Evolutionary conservation across 2,888 invertebrate genomes (phyloP).

Genomic region (Oxystoma pomonae): DNA sequence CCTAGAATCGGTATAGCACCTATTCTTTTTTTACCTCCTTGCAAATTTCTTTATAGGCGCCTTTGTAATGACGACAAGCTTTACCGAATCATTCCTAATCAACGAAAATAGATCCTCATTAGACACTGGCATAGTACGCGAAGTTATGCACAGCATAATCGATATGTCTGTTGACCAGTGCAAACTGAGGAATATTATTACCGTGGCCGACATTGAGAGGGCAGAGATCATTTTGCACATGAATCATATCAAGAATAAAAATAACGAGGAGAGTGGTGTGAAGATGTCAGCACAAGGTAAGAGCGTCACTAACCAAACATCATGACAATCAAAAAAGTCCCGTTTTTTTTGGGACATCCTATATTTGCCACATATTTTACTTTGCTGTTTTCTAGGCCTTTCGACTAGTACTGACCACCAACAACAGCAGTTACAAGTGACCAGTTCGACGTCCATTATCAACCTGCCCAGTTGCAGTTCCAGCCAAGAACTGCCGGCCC

Average conservation of each 20-base stretch:
- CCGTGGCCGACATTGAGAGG: slow-evolving; percentile 47
- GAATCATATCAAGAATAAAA: slow-evolving; percentile 41
- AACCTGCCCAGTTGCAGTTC: slow-evolving; percentile 15
- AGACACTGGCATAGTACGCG: slow-evolving; percentile 34
- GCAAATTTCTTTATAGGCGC: too few species aligned
- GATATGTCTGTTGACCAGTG: slow-evolving; percentile 49
- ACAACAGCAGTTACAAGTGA: not conserved
- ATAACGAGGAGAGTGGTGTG: slow-evolving; percentile 35
- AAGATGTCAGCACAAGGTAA: not conserved
- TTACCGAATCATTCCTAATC: slow-evolving; percentile 54
- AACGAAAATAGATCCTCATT: slow-evolving; percentile 40
- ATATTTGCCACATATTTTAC: too few species aligned
- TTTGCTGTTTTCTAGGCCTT: too few species aligned
- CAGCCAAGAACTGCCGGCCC: slow-evolving; percentile 7
- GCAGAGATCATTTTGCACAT: slow-evolving; percentile 49
- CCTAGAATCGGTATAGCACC: too few species aligned
- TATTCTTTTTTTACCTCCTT: too few species aligned
- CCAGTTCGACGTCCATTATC: not conserved
- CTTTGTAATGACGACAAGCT: slow-evolving; percentile 52
- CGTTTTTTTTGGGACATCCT: too few species aligned
- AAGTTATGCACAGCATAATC: slow-evolving; percentile 46
- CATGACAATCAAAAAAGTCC: too few species aligned
- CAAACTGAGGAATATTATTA: slow-evolving; percentile 47
- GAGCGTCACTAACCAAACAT: too few species aligned
- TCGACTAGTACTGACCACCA: too few species aligned